Evolutionary conservation across 2,113 vertebrate genomes (phyloP).

Genomic region (Crypturellus undulatus): DNA sequence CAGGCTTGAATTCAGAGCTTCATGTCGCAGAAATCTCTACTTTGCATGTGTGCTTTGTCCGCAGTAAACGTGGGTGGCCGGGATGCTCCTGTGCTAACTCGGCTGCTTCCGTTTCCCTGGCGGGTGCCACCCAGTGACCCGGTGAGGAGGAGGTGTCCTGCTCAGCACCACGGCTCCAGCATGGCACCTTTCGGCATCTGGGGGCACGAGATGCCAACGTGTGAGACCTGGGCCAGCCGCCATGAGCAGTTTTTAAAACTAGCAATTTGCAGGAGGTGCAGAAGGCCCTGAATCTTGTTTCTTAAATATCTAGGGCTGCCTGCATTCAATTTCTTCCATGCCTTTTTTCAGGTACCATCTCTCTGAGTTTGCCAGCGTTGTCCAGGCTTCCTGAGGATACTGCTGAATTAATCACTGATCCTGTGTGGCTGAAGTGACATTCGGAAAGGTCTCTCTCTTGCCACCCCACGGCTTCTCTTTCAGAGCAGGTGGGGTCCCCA

Average conservation of each 20-base stretch:
- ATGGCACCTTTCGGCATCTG: background rate
- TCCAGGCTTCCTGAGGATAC: background rate
- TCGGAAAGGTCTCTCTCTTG: background rate
- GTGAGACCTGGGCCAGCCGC: background rate
- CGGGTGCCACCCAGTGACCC: background rate
- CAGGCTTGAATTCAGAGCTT: background rate
- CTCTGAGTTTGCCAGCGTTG: background rate
- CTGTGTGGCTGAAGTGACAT: background rate
- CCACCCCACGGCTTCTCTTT: background rate
- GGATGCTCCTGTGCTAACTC: rapidly evolving
- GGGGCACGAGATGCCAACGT: background rate
- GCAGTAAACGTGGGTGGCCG: rapidly evolving
- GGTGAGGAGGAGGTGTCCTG: no score
- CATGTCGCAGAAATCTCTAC: background rate
- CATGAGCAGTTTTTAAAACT: rapidly evolving
- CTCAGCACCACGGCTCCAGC: rapidly evolving
- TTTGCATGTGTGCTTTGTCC: background rate
- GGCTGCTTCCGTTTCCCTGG: background rate
- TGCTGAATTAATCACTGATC: background rate
- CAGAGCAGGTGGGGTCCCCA: background rate
- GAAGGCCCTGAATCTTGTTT: background rate
- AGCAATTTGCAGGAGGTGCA: background rate
- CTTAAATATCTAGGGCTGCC: background rate
- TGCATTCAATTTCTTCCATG: background rate
- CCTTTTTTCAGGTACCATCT: background rate